Evolutionary conservation across 2,888 invertebrate species (phyloP), one percentile per base, ranked within the genome.

Genomic region (Argyresthia albistria): DNA sequence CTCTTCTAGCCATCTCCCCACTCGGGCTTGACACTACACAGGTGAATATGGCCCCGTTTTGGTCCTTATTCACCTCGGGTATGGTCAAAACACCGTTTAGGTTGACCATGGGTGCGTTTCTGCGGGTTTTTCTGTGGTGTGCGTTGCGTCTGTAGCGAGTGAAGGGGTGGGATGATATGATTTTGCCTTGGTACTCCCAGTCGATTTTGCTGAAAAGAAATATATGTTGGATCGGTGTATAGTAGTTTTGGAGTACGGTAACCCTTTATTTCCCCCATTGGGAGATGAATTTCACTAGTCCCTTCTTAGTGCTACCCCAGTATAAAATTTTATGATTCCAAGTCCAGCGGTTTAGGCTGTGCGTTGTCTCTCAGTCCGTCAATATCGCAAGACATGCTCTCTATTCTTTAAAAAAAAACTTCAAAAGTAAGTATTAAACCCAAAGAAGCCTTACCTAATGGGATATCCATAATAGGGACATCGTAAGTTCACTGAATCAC

Each of bases 401-500:
- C n/a, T 42, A 42, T 42, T 42, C 6, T 4, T 25, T 25, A 25
- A 39, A 39, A 11, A 8, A 39, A 11, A 8, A 4, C n/a, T 39
- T 3, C 39, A 39, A 39, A 14, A 43, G 12, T 43, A 43, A 43
- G 14, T 39, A 39, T 11, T 3, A 4, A 8, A 43, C 12, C 8
- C n/a, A 43, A 43, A 43, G n/a, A 11, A 39, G 8, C 39, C 43
- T 35, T 84, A 89, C 73, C 90, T 90, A 58, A 96, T 92, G n/a
- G 96, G 96, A 78, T 94, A 95, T 54, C 96, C 96, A 51, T 95
- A 93, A 68, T 93, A 95, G 46, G 95, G 95, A 75, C 96, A 96
- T 61, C 92, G 90, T 56, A 96, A 87, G 59, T 91, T 91, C 53
- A 94, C 89, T 56, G 93, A 90, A 62, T 93, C 91, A 16, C 93